Evolutionary conservation across 2,113 vertebrate species (phyloP), one percentile per base, ranked within the genome.

Genomic region (Leucopternis melanops): DNA sequence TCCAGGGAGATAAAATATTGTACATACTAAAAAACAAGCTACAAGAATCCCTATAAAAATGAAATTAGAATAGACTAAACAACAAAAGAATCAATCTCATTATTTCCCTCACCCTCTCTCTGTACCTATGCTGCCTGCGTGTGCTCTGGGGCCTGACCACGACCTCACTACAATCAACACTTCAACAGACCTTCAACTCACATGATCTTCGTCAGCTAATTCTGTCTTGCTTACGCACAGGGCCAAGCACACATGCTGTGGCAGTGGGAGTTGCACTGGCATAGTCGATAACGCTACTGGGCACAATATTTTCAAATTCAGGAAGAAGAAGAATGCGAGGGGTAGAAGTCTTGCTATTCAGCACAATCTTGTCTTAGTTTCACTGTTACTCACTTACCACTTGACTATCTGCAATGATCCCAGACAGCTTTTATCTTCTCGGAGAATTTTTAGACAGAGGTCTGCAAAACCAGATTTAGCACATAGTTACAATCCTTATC

Each of bases 381-480:
- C 88, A 2, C 95, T 97, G 96, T 97, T 91, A 97, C 18, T 93
- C 92, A 97, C 98, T 98, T 95, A 98, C 98, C 98, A 98, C 91
- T 97, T 98, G 93, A 98, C 97, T 97, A 98, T 96, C 95, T 98
- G 97, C 38, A 97, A 7, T 25, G 98, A 98, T 59, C 98, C 98
- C 75, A 97, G 97, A 90, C 97, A 98, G 94, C 89, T 97, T 96
- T 97, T 97, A 96, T 98, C 98, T 98, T 98, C 97, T 77, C 97
- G 94, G 31, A 98, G 98, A 86, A 98, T 98, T 98, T 98, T 98
- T 91, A 98, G 96, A 96, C 86, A 97, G 87, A 98, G 94, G 58
- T 97, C 98, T 98, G 96, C 40, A 95, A 97, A 97, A 97, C 75
- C 57, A 98, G 81, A 98, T 95, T 95, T 95, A 95, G 96, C 81